A percentile compares a stretch with the other conserved stretches of the same genome.
phyloP scores from a whole-genome alignment of 2,113 vertebrate genomes.

The Epinephelus fuscoguttatus region DNA sequence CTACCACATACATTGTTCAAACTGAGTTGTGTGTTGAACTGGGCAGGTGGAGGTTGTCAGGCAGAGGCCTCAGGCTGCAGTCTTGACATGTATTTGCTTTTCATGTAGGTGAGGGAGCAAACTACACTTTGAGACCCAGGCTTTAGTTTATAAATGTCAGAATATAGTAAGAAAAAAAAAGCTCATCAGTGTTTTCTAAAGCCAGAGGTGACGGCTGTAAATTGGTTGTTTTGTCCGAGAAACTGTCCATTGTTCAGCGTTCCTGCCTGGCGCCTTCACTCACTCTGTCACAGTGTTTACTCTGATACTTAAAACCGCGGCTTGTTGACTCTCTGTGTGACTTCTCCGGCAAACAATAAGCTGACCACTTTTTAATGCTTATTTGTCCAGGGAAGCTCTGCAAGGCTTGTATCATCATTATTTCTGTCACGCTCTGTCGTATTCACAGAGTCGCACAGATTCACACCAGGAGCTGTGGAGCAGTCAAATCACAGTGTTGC shows the following conservation, averaged over 20 bases:
- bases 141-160: not conserved
- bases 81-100: too few relatives aligned
- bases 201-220: too few relatives aligned
- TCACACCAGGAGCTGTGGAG: slow-evolving; percentile 16
- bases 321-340: slow-evolving; percentile 23
- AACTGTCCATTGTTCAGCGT: slow-evolving; percentile 1
- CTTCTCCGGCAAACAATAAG: slow-evolving; percentile 10
- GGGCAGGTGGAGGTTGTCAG: too few relatives aligned
- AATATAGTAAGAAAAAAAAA: not conserved
- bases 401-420: not conserved
- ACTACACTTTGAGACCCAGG: too few relatives aligned
- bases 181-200: not conserved
- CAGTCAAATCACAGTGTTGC: not conserved
- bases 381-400: slow-evolving; percentile 37
- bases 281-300: slow-evolving; percentile 10
- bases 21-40: too few relatives aligned
- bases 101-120: too few relatives aligned
- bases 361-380: not conserved
- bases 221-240: not conserved
- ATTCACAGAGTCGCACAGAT: slow-evolving; percentile 29
- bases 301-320: slow-evolving; percentile 1
- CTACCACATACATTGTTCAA: too few relatives aligned
- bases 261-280: not conserved
- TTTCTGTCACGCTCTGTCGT: not conserved
- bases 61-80: too few relatives aligned